Conservation (phyloP, 2,797 vertebrate genomes). For the Epinephelus malabaricus region DNA sequence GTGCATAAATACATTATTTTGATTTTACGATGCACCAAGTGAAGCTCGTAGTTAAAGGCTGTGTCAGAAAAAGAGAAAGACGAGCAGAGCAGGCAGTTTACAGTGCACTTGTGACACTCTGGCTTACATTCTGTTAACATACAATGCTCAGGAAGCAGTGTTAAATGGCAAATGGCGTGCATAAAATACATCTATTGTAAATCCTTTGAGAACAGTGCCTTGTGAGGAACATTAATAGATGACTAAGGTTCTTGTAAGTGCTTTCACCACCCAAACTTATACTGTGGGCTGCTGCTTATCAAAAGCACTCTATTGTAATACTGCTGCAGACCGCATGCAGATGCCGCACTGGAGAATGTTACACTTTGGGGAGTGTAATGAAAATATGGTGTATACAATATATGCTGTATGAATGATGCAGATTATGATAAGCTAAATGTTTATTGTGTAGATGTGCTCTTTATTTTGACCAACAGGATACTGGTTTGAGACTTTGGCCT, state of each 20-base stretch:
- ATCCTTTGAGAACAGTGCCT: constrained; percentile 20
- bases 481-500: not conserved
- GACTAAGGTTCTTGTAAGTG: constrained; percentile 22
- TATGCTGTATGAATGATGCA: not conserved
- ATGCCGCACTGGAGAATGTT: not conserved
- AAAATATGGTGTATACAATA: not conserved
- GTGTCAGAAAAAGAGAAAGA: not conserved
- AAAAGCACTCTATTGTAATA: constrained; percentile 10
- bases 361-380: not conserved
- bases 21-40: constrained; percentile 12
- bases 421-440: not conserved
- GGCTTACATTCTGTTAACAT: constrained; percentile 21
- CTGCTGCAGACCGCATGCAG: not conserved
- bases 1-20: constrained; percentile 18
- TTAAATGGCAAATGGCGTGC: constrained; percentile 14
- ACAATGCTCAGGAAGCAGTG: constrained; percentile 7
- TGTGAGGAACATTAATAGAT: constrained; percentile 27
- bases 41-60: constrained; percentile 14
- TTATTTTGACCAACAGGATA: not conserved
- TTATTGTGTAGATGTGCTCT: not conserved
- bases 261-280: not conserved
- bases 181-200: constrained; percentile 20
- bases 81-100: not conserved
- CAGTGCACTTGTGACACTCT: not conserved
- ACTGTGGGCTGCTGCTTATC: constrained; percentile 9